Percentiles rank a stretch among this genome's conserved stretches.
Conservation (phyloP, 64 coral and sea anemone genomes). For the Acropora tenuis region DNA sequence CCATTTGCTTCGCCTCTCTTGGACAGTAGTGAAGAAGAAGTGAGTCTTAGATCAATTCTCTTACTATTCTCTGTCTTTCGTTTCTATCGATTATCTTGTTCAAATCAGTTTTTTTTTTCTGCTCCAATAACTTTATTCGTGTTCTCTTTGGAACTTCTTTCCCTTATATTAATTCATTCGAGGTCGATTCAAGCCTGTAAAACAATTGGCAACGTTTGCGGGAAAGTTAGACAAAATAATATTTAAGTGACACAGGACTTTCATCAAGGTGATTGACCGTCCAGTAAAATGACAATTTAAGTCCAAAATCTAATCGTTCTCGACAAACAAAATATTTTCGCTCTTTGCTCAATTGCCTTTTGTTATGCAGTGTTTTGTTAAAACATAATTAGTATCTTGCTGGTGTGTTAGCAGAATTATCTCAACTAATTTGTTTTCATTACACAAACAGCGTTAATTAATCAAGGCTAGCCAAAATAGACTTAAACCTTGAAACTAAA, state of each 20-base stretch:
- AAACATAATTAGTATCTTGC: too few species aligned
- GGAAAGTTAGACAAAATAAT: too few species aligned
- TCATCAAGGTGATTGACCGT: too few species aligned
- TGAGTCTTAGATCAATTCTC: background rate
- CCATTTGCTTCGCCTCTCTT: constrained; percentile 43
- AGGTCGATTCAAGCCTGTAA: background rate
- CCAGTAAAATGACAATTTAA: too few species aligned
- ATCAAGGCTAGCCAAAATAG: too few species aligned
- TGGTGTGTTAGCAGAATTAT: background rate
- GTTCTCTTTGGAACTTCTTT: background rate
- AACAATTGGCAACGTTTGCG: background rate
- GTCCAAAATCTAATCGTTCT: too few species aligned
- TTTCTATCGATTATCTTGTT: background rate
- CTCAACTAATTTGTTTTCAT: background rate
- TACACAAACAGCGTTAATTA: background rate
- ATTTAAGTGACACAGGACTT: too few species aligned
- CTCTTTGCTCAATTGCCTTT: too few species aligned
- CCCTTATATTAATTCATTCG: too few species aligned
- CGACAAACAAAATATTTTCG: too few species aligned
- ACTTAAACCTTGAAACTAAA: too few species aligned
- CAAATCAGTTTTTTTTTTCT: background rate
- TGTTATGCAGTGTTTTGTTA: too few species aligned
- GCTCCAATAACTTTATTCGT: background rate
- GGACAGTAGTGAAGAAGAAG: constrained; percentile 23
- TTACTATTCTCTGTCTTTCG: background rate